These are phyloP conservation scores for Microcebus griseorufus DNA, from an alignment of 2,113 vertebrate genomes.

Conservation along the genomic window DNA sequence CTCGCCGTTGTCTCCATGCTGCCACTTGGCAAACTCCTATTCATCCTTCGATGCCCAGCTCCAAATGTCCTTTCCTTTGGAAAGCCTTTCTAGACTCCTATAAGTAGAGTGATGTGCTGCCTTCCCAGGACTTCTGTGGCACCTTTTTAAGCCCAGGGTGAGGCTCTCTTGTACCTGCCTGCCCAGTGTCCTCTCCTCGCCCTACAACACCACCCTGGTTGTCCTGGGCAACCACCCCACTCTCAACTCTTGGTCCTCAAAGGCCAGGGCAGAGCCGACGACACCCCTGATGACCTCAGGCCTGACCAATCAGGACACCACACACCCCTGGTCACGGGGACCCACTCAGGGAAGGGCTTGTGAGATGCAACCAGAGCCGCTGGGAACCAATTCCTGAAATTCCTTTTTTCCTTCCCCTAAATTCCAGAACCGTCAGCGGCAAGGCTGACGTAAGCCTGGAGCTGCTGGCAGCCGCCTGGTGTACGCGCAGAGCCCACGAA, in stretches of 20 bases:
- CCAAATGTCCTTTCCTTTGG: not conserved
- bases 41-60: not conserved
- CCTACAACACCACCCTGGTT: not conserved
- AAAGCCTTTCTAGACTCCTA: not conserved
- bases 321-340: not conserved
- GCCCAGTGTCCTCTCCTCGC: not conserved
- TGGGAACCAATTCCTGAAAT: constrained; percentile 2
- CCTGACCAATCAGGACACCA: not conserved
- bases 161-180: not conserved
- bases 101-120: not conserved
- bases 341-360: not conserved
- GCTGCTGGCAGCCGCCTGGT: not conserved
- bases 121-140: not conserved
- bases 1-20: not conserved
- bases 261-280: not conserved
- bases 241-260: not conserved
- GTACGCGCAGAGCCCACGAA: not conserved
- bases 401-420: not conserved
- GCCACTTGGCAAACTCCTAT: not conserved
- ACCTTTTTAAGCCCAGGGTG: not conserved
- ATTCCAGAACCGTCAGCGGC: not conserved
- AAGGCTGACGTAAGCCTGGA: not conserved
- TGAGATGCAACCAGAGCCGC: not conserved
- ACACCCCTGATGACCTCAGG: not conserved
- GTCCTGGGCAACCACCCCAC: not conserved